Percentiles rank a stretch among this genome's conserved stretches.
Evolutionary conservation across 2,888 invertebrate species (phyloP).

Genomic region (Atherix ibis): DNA sequence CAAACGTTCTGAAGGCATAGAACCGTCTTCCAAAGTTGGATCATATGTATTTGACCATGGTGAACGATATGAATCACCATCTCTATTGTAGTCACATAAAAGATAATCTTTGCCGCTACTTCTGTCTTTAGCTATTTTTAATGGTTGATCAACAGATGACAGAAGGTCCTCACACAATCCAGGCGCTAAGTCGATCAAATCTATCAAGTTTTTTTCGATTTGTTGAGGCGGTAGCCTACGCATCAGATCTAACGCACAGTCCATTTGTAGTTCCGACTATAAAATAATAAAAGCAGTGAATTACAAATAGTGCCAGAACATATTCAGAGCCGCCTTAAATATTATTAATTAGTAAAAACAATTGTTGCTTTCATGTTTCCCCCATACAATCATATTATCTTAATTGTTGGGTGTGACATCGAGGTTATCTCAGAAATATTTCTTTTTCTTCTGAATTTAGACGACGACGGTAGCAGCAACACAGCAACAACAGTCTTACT

Average conservation of each 20-base stretch:
- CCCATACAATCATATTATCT: too few relatives aligned
- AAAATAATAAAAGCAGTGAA: slow-evolving; percentile 16
- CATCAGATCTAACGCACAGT: slow-evolving; percentile 98
- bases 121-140: slow-evolving; percentile 93
- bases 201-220: slow-evolving; percentile 95
- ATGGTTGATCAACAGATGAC: slow-evolving; percentile 94
- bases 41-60: slow-evolving; percentile 99
- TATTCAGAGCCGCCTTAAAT: too few relatives aligned
- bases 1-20: slow-evolving; percentile 92
- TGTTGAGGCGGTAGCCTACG: slow-evolving; percentile 96
- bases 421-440: too few relatives aligned
- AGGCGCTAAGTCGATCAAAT: slow-evolving; percentile 93
- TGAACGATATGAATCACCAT: slow-evolving; percentile 95
- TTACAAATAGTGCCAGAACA: too few relatives aligned
- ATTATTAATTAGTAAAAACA: too few relatives aligned
- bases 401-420: too few relatives aligned
- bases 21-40: slow-evolving; percentile 94
- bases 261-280: slow-evolving; percentile 91
- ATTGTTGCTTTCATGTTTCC: too few relatives aligned
- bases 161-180: slow-evolving; percentile 90
- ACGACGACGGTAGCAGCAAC: too few relatives aligned
- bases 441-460: too few relatives aligned
- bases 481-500: too few relatives aligned
- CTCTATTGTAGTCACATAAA: slow-evolving; percentile 97
- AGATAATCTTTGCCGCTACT: slow-evolving; percentile 93